Conservation (phyloP, 2,888 invertebrate genomes). For the Amphimallon solstitiale region DNA sequence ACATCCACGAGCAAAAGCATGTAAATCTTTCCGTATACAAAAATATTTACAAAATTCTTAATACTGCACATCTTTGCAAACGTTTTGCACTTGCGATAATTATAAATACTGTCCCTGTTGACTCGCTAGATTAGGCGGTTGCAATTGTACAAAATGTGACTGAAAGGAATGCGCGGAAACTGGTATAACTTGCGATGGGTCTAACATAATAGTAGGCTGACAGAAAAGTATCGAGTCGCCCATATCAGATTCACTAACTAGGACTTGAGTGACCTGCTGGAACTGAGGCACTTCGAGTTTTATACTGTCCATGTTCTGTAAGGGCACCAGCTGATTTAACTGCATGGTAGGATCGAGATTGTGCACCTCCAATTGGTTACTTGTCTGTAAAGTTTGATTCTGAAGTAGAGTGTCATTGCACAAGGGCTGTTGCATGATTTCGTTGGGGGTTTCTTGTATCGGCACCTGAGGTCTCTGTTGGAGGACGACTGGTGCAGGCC, state of each 20-base stretch:
- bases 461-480: neutral
- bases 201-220: slow-evolving; percentile 57
- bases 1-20: too few relatives aligned
- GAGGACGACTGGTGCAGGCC: neutral
- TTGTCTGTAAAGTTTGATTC: slow-evolving; percentile 1
- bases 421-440: neutral
- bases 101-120: slow-evolving; percentile 49
- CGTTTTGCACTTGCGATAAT: neutral
- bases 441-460: neutral
- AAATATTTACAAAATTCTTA: too few relatives aligned
- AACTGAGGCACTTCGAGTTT: slow-evolving; percentile 52
- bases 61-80: neutral
- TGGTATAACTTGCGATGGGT: slow-evolving; percentile 57
- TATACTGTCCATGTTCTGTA: slow-evolving; percentile 53
- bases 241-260: slow-evolving; percentile 54
- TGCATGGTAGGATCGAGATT: slow-evolving; percentile 49
- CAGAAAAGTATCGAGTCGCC: slow-evolving; percentile 57
- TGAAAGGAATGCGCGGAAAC: slow-evolving; percentile 52
- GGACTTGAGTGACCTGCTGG: slow-evolving; percentile 54
- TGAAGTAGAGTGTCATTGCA: neutral
- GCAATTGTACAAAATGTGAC: slow-evolving; percentile 57
- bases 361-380: slow-evolving; percentile 45
- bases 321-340: slow-evolving; percentile 49
- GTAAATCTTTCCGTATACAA: too few relatives aligned
- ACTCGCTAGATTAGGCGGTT: slow-evolving; percentile 50